Evolutionary conservation across 37 sponge, comb jelly and placozoan genomes (phyloP), one percentile per base, ranked within the genome.

Genomic region (Hormiphora californensis): DNA sequence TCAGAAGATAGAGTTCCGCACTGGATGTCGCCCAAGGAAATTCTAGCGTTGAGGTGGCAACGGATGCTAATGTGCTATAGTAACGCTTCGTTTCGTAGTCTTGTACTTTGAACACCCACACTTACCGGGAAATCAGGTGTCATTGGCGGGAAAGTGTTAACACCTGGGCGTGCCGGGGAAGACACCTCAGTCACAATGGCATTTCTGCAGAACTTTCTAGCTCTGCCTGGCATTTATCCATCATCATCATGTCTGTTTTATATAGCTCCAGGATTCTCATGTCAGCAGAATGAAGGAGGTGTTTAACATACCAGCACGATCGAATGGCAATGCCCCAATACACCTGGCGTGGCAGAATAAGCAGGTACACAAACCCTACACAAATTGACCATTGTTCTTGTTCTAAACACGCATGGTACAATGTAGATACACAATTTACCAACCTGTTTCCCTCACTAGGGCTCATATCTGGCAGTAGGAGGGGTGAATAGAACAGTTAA

Each of bases 401-500:
- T 17, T 49, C 15, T 49, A 17, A 15, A 49, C 12, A 49, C 15
- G 53, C 15, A 17, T 49, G 53, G 15, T 15, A 49, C 9, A 9
- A 49, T 9, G 53, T 49, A 15, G 15, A 49, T 49, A 49, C 12
- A 49, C 15, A 9, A 49, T 49, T 9, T 57, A 15, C 27, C n/a
- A 57, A 57, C 7, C 3, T 65, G 8, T 31, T 36, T 65, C 37
- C 17, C 5, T 73, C 4, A 43, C 81, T n/a, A 73, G 81, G 81
- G 81, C 25, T 73, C 81, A 1, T 73, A 73, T 41, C 38, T 73
- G 23, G 81, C 81, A 12, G 81, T 73, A 2, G 81, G 81, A 5
- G 38, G 93, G 31, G n/a, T 85, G 0, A 90, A 89, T 61, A 88
- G 90, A 22, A 85, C 89, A 54, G 98, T 97, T 23, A 86, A 55